Evolutionary conservation across 1,140 invertebrate species (phyloP).

Genomic region (Oscheius sp.): DNA sequence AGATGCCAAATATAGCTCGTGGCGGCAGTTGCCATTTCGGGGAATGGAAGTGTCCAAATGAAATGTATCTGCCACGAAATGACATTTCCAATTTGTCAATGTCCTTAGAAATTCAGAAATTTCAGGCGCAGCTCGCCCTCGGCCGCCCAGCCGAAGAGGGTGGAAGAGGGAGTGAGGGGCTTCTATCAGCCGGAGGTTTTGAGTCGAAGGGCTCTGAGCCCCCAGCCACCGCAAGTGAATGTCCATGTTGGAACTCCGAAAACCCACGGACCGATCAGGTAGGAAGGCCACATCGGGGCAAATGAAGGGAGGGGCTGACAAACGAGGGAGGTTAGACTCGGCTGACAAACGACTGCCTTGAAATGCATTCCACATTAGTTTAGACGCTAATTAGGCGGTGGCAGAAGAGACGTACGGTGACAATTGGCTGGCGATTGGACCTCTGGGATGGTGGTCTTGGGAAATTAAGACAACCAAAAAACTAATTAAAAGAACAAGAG

Average conservation of each 20-base stretch:
- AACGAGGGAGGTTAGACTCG: too few relatives aligned
- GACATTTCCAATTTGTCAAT: not conserved
- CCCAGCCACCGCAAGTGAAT: not conserved
- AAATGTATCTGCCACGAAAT: not conserved
- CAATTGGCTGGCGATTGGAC: too few relatives aligned
- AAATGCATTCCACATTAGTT: too few relatives aligned
- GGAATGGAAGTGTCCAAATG: not conserved
- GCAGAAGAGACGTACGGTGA: too few relatives aligned
- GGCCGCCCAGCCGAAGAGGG: conserved; percentile 20
- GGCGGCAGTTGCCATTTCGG: too few relatives aligned
- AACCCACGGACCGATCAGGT: conserved; percentile 29
- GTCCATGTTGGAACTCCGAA: conserved; percentile 24
- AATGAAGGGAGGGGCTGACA: too few relatives aligned
- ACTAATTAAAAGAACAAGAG: too few relatives aligned
- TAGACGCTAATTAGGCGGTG: too few relatives aligned
- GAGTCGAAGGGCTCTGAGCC: conserved; percentile 10
- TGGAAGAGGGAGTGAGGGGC: conserved; percentile 20
- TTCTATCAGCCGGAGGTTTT: conserved; percentile 46
- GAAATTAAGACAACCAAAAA: too few relatives aligned
- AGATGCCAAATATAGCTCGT: too few relatives aligned
- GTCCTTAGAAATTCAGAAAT: not conserved
- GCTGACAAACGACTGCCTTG: too few relatives aligned
- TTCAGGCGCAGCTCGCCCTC: conserved; percentile 27
- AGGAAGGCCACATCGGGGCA: not conserved
- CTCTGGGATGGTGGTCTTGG: too few relatives aligned